Conservation (phyloP, 2,888 invertebrate genomes). For the Eurytoma adleriae region DNA sequence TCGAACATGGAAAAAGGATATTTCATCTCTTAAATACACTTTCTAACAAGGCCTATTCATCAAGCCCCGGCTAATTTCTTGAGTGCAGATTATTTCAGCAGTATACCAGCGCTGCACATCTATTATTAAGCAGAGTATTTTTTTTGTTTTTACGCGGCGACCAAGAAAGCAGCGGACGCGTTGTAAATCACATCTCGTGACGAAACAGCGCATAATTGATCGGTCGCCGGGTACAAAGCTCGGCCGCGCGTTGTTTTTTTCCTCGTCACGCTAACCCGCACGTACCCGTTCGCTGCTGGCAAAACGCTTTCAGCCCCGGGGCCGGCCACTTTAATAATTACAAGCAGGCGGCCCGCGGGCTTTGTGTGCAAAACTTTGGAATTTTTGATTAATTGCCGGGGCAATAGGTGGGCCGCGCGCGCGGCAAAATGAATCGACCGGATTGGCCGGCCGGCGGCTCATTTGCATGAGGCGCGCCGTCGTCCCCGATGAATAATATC, state of each 20-base stretch:
- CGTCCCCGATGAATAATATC: constrained; percentile 45
- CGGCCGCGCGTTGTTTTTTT: neutral
- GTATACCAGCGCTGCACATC: neutral
- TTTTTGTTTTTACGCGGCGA: constrained; percentile 13
- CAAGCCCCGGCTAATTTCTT: constrained; percentile 27
- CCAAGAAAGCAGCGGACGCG: neutral
- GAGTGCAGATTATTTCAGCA: constrained; percentile 17
- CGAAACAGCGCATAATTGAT: constrained; percentile 39
- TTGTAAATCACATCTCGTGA: constrained; percentile 32
- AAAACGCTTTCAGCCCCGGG: neutral
- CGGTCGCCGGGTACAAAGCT: constrained; percentile 1
- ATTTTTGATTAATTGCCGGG: constrained; percentile 38
- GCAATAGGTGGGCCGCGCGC: neutral
- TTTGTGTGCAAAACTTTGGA: constrained; percentile 25
- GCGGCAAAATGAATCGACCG: constrained; percentile 17
- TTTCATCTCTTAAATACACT: constrained; percentile 31
- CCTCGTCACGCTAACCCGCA: neutral
- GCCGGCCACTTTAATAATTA: constrained; percentile 30
- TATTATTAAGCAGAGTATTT: constrained; percentile 14
- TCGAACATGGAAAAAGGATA: neutral
- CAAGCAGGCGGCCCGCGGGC: neutral
- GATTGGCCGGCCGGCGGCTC: neutral
- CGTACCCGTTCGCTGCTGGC: too few species aligned
- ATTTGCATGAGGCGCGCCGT: constrained; percentile 24
- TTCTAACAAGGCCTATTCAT: constrained; percentile 32